Base-by-base conservation (phyloP, 2,113 vertebrate species). In the Cephalopholis sonnerati region DNA sequence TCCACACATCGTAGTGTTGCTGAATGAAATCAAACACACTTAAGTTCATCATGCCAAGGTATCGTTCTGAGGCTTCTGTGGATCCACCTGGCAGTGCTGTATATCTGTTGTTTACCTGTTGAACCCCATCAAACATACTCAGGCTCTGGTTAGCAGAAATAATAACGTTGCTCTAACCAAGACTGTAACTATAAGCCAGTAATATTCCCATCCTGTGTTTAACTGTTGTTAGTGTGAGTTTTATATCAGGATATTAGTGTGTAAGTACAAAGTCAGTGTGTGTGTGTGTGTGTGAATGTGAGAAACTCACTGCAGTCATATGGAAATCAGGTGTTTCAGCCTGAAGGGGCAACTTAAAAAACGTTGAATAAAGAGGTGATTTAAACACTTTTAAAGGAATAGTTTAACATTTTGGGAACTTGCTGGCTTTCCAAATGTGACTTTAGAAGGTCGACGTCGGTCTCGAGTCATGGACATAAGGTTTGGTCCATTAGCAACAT, bases 101-200 rank as follows among this genome's bases (percentile, higher is more conserved):
- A 11, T 75, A 74, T 46, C 78, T 86, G 78, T 82, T 67, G 81
- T 83, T 80, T 77, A 61, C 64, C 17, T 75, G 74, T 88, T 61
- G 18, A 76, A 76, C 12, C 9, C 55, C 81, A 88, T 82, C 74
- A 58, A n/a, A 84, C 84, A 74, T 61, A 59, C 57, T 69, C 73
- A 64, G 84, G 55, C 84, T 87, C 41, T 92, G 86, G 90, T 90
- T 90, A 83, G 83, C 22, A 84, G 75, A 61, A 85, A 77, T 13
- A 16, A 44, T 1, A 22, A 3, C 20, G 83, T 78, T 66, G 65
- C 67, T 87, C 83, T 87, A 82, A 90, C 86, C 84, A 87, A 81
- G 78, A 70, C 78, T 62, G 66, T 15, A 57, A 66, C 58, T 44
- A 64, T 54, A 36, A 57, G 27, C 70, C 22, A 22, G 9, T 62